A percentile compares a stretch with the other conserved stretches of the same genome.
These are phyloP conservation scores for Cerastoderma edule DNA, from an alignment of 2,888 invertebrate genomes.

Conservation along the genomic window DNA sequence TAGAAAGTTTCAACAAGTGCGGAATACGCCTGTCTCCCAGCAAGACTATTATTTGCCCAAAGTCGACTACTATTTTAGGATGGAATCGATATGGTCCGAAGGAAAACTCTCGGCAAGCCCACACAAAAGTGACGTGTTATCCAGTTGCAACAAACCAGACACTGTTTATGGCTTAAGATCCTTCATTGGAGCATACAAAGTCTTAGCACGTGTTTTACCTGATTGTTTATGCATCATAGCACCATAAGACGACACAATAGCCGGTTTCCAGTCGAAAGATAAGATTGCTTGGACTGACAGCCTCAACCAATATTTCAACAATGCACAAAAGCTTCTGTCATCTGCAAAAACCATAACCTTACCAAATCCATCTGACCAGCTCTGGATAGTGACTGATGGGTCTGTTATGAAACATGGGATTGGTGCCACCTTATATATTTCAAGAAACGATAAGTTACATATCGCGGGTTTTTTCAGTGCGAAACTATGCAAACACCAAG, in stretches of 20 bases:
- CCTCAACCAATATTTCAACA: slow-evolving; percentile 17
- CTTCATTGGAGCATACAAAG: slow-evolving; percentile 61
- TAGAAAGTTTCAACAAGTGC: slow-evolving; percentile 35
- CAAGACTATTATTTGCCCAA: slow-evolving; percentile 20
- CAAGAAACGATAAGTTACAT: slow-evolving; percentile 35
- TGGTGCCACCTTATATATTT: slow-evolving; percentile 58
- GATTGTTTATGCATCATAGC: slow-evolving; percentile 30
- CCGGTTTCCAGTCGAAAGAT: slow-evolving; percentile 35
- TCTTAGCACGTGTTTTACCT: slow-evolving; percentile 48
- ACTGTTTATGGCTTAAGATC: slow-evolving; percentile 58
- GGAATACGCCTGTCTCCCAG: slow-evolving; percentile 7
- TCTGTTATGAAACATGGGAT: slow-evolving; percentile 50
- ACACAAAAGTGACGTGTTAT: slow-evolving; percentile 8
- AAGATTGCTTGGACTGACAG: slow-evolving; percentile 47
- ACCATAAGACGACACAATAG: slow-evolving; percentile 39
- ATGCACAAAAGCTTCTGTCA: slow-evolving; percentile 24
- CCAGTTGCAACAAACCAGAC: slow-evolving; percentile 30
- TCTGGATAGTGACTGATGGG: slow-evolving; percentile 56
- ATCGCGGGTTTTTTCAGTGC: slow-evolving; percentile 63
- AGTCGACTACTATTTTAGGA: slow-evolving; percentile 20
- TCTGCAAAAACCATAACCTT: slow-evolving; percentile 37
- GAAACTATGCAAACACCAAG: slow-evolving; percentile 58
- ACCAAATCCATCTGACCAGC: slow-evolving; percentile 29
- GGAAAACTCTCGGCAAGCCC: slow-evolving; percentile 19
- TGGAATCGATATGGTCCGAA: slow-evolving; percentile 22